Evolutionary conservation across 35 echinoderm and acorn worm species (phyloP), one percentile per base, ranked within the genome.

Genomic region (Nesometra sesokonis): DNA sequence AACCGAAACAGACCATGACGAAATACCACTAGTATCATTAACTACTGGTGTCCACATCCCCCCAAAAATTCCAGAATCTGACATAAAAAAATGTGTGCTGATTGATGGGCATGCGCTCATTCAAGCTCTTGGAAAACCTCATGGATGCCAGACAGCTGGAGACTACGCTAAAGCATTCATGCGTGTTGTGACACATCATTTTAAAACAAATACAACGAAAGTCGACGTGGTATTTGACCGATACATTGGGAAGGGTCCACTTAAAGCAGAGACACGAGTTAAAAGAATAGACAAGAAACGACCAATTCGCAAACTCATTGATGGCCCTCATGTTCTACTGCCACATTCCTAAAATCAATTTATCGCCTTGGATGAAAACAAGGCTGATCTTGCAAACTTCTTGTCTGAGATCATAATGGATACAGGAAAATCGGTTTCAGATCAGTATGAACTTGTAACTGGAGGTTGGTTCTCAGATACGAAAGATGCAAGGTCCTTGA

Each of bases 151-250:
- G 5, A 32, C 80, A 33, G 76, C 78, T 32, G 32, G 46, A 5
- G 85, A 86, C 9, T 86, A 86, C 46, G 86, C 86, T 31, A 31
- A 80, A 17, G 86, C 80, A 11, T 87, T 87, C 31, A n/a, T 39
- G 30, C 35, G 32, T 11, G 5, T 0, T 31, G 86, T 87, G n/a
- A 36, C 30, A 8, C 29, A 38, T 0, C 36, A 87, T 37, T 79
- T 80, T 34, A 76, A 32, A 37, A 7, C 17, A 8, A 17, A 21
- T 80, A 77, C 76, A 17, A 80, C 32, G 5, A 34, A 78, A 17
- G 36, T 87, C 4, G 77, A 87, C 80, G 86, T 87, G 2, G 86
- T 80, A 40, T 87, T 87, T 31, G 86, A 87, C 35, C 33, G 35
- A 17, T 87, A 87, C 32, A 80, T 78, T 17, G 77, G 34, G 5